Evolutionary conservation across 1,140 invertebrate species (phyloP), one percentile per base, ranked within the genome.

Genomic region (Antheraea pernyi): DNA sequence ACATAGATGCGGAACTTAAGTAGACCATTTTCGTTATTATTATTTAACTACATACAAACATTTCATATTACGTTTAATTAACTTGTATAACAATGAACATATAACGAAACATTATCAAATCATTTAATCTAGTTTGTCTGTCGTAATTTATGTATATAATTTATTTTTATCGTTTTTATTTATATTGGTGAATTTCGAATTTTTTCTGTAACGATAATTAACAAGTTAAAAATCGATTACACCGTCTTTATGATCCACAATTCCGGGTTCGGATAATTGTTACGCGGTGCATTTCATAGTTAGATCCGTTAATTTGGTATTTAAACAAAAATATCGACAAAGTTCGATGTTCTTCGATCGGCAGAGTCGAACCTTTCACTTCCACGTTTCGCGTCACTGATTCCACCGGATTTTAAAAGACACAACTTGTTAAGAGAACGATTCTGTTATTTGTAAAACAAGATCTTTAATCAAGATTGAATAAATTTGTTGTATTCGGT

Each of bases 311-410:
- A 2, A 13, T 53, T 53, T 53, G 46, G 46, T 53, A 53, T 53
- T 53, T 53, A 53, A 53, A 53, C 16, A 53, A 16, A 53, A 53
- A 53, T 53, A 16, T 53, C 37, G 61, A 63, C 19, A 63, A 63
- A 63, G 61, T 63, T 63, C 30, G 61, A 63, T 37, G 37, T 63
- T 63, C 61, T n/a, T 13, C 37, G 61, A 37, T 63, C 61, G 7
- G 30, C 16, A 63, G n/a, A 11, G 30, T 65, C 3, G 19, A 48
- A 46, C 64, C 64, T 46, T 48, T 65, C 39, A 65, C 42, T 65
- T 65, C 42, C 37, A 65, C 19, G n/a, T 65, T 48, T 48, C 64
- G 64, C 39, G 39, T 65, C 64, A 19, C 46, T 46, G 39, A 19
- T 48, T 39, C 19, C 39, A 48, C 19, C 42, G 19, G 46, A 61